These are phyloP conservation scores for Pseudonaja textilis DNA, from an alignment of 2,113 vertebrate genomes.

Conservation along the genomic window DNA sequence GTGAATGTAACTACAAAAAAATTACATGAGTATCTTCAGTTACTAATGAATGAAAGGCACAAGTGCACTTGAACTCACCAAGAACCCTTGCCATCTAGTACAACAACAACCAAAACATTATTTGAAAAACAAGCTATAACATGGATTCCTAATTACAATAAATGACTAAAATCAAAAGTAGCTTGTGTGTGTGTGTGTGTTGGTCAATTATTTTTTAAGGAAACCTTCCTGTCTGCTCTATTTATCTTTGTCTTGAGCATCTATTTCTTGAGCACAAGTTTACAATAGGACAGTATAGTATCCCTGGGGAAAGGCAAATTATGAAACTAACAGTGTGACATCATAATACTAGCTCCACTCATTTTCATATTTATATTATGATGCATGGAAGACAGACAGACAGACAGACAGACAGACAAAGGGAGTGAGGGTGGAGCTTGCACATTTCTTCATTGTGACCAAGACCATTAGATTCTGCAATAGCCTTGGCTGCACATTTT, in stretches of 20 bases:
- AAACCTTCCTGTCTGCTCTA: neutral
- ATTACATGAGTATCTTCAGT: slow-evolving; percentile 76
- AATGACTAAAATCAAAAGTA: neutral
- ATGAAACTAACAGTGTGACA: neutral
- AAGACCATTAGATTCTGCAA: neutral
- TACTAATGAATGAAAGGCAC: neutral
- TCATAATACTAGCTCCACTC: neutral
- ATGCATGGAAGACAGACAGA: neutral
- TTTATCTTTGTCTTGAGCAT: neutral
- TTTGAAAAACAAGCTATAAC: neutral
- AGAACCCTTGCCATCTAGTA: fast-evolving
- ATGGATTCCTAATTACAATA: neutral
- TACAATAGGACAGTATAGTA: neutral
- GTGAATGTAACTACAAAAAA: slow-evolving; percentile 90
- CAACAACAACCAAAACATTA: neutral
- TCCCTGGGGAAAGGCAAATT: neutral
- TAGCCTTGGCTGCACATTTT: neutral
- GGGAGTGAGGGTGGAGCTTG: neutral
- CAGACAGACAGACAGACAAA: too few species aligned
- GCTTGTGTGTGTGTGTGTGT: too few species aligned
- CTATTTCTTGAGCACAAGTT: neutral
- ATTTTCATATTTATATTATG: neutral
- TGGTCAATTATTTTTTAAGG: neutral
- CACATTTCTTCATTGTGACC: neutral
- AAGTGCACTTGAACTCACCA: neutral